Evolutionary conservation across 2,888 invertebrate genomes (phyloP), one percentile per base, ranked within the genome.

Genomic region (Glaucopsyche alexis): DNA sequence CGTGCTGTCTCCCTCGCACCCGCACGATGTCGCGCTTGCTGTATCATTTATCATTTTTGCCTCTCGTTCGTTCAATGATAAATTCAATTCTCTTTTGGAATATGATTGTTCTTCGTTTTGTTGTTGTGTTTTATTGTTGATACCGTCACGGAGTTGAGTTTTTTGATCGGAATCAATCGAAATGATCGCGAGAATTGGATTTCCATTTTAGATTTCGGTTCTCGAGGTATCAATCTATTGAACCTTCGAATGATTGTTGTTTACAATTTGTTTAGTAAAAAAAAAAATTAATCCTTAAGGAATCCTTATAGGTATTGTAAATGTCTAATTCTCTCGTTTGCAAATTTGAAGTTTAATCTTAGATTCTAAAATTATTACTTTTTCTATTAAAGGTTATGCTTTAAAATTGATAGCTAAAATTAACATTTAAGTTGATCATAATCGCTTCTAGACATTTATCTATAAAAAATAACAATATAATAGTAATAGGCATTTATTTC

Each of bases 41-140:
- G 80, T 85, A 89, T 91, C 91, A 92, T 93, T 93, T 91, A 93
- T 93, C 91, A 92, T 91, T 87, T 85, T 84, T 84, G 85, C 87
- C 87, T 91, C 91, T 91, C 92, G 87, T 86, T 91, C 83, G 85
- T 89, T 82, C 90, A 90, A 88, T 91, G 90, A 93, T 93, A 92
- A 91, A 91, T 93, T 92, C 92, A 91, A 92, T 93, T 91, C 91
- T 91, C 88, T 89, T 91, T 91, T 87, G 80, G 90, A 89, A 87
- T 91, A 91, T 92, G 90, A 92, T 91, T 91, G 91, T 91, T 90
- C 88, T 83, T 90, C 83, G 91, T 91, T 91, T 92, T 92, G 89
- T 90, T 89, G 86, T 87, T 84, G 84, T 90, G 88, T 91, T 91
- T 91, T 91, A 90, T 91, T 91, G 86, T 89, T 85, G 85, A 85